These are phyloP conservation scores for Choloepus hoffmanni DNA, from an alignment of 2,113 vertebrate species.

Conservation along the genomic window DNA sequence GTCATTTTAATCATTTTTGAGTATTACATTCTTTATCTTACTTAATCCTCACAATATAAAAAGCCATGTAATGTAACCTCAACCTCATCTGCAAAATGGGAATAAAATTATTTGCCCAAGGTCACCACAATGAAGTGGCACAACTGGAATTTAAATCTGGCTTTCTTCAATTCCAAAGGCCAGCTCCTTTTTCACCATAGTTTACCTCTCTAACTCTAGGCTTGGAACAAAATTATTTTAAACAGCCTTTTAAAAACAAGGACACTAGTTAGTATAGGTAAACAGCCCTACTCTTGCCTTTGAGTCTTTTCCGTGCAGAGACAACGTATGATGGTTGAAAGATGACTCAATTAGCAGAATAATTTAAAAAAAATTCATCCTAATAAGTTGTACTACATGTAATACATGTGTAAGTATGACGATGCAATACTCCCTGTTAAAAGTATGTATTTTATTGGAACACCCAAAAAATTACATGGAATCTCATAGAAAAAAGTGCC, in stretches of 20 bases:
- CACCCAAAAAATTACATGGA: neutral
- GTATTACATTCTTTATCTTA: conserved; percentile 37
- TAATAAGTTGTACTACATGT: neutral
- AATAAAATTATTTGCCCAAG: conserved; percentile 60
- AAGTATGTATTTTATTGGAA: conserved; percentile 25
- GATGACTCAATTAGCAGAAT: conserved; percentile 3
- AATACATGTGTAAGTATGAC: neutral
- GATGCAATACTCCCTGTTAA: neutral
- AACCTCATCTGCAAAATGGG: neutral
- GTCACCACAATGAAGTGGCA: neutral
- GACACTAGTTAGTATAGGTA: neutral
- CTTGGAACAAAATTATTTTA: conserved; percentile 22
- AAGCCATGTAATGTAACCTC: neutral
- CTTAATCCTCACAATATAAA: conserved; percentile 50
- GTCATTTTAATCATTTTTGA: too few species aligned
- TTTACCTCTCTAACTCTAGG: neutral
- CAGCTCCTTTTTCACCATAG: neutral
- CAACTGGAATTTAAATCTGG: conserved; percentile 17
- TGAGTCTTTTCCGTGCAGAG: neutral
- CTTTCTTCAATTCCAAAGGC: conserved; percentile 29
- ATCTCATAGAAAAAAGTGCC: conserved; percentile 4
- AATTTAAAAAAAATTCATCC: neutral
- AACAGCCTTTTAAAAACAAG: neutral
- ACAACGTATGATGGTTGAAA: neutral
- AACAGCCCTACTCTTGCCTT: neutral